Evolutionary conservation across 2,888 invertebrate genomes (phyloP), one percentile per base, ranked within the genome.

Genomic region (Notocelia uddmanniana): DNA sequence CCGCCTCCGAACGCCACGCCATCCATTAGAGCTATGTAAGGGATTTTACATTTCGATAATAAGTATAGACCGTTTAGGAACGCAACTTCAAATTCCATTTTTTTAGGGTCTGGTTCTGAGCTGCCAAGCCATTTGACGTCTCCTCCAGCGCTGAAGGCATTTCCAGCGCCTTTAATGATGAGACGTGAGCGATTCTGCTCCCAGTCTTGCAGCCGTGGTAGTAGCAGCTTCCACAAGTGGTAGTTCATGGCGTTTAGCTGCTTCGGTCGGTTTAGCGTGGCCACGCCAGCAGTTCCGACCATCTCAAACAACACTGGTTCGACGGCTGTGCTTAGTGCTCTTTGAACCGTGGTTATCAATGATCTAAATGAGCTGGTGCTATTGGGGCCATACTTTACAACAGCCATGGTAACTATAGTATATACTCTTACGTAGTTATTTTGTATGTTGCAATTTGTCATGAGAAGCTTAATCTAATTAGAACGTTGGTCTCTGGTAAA

Each of bases 1-100:
- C 98, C 98, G 72, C 98, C 98, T 55, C 98, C 98, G 98, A 98
- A 98, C 0, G 97, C 97, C 74, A 98, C 97, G 15, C 98, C 98
- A 91, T 97, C 95, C 74, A 98, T 97, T 1, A 98, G 83, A 10
- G 98, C 97, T 66, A 99, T 94, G 84, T 97, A 98, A 0, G 98
- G 98, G 74, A 96, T 96, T 81, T 95, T 95, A 78, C 96, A 96
- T 48, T 97, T 73, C 96, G 90, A 63, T 50, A 69, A 48, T 34
- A 57, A 48, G 18, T 69, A 57, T n/a, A 50, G 48, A 9, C n/a
- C 48, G 18, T 94, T 94, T 83, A 97, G 98, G 87, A 98, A 98
- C 76, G 95, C 94, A 68, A 94, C 93, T 83, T 98, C 98, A 86
- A 98, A 98, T 23, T 95, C 71, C 41, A 89, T 89, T 50, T 92